Evolutionary conservation across 2,888 invertebrate genomes (phyloP), one percentile per base, ranked within the genome.

Genomic region (Asteroscopus sphinx): DNA sequence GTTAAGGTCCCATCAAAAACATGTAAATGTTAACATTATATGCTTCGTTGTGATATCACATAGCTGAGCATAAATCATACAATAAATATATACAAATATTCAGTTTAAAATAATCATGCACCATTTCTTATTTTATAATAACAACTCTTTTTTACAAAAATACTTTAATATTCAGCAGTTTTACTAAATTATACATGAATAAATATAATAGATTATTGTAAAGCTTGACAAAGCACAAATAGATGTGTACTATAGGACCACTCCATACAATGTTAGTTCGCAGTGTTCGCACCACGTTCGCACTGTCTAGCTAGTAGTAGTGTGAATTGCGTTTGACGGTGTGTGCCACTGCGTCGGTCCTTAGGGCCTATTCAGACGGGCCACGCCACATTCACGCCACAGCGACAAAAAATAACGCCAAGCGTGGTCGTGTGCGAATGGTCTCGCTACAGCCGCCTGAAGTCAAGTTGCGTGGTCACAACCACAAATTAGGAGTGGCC

Each of bases 31-130:
- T 36, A 53, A 61, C 53, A 59, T 52, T 54, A 44, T 44, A 66
- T 58, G 67, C 55, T 75, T 79, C 77, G 79, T 73, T 79, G 77
- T 74, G 68, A 33, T 53, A 53, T 68, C 68, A 74, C 71, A 58
- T 32, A 11, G 49, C 47, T 9, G 11, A 33, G 36, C 46, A 42
- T 36, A 32, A 25, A 45, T 11, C 15, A 49, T 49, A 25, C 25
- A 15, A 30, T 48, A 53, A 8, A 36, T 36, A 46, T 3, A 41
- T 21, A 42, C 12, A 13, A 42, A 41, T 35, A 47, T 11, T 62
- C 39, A 25, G 33, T 45, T 49, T 46, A 25, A 54, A 44, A 25
- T 28, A 44, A 47, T 15, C 26, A 36, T 4, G n/a, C 26, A 32
- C 12, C 32, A 35, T n/a, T 13, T 42, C 41, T 35, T 1, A 25